Evolutionary conservation across 1,140 invertebrate genomes (phyloP), one percentile per base, ranked within the genome.

Genomic region (Listronotus bonariensis): DNA sequence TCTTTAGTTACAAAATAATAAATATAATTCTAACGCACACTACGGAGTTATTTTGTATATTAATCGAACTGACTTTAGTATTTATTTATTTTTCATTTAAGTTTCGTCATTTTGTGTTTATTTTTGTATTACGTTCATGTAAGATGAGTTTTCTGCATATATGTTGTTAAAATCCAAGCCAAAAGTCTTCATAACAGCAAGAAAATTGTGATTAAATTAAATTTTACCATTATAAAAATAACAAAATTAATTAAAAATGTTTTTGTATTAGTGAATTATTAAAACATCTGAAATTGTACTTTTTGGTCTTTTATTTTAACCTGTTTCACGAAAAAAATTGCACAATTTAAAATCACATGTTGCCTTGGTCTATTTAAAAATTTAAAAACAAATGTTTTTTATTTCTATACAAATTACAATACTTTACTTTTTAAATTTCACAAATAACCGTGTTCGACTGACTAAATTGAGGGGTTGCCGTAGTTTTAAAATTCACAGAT

Each of bases 211-310:
- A 74, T 75, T 73, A 73, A 72, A 73, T 73, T 70, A 73, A 75
- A 75, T 73, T 70, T 72, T 72, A 73, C 69, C 71, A 74, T 73
- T 69, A 72, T 73, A 46, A 72, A 69, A 68, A 70, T 69, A 72
- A 74, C 70, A 70, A 72, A 74, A 74, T 73, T 73, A 68, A 72
- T 71, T 65, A 68, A 72, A n/a, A 74, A 72, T 71, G 70, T 72
- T 75, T 74, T 75, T 75, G 70, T 75, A 75, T 74, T 75, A 75
- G 73, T 70, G 68, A 75, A 75, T 74, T 72, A 75, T 75, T 74
- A 73, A 74, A 74, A 74, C 67, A 69, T 69, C 67, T 71, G 65
- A 69, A 73, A 73, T 73, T 69, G 65, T 71, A 69, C 6, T 65
- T 43, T 48, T 18, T 8, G 45, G 52, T 61, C 32, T 58, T 56